Evolutionary conservation across 1,140 invertebrate species (phyloP), one percentile per base, ranked within the genome.

Genomic region (Eueides isabella): DNA sequence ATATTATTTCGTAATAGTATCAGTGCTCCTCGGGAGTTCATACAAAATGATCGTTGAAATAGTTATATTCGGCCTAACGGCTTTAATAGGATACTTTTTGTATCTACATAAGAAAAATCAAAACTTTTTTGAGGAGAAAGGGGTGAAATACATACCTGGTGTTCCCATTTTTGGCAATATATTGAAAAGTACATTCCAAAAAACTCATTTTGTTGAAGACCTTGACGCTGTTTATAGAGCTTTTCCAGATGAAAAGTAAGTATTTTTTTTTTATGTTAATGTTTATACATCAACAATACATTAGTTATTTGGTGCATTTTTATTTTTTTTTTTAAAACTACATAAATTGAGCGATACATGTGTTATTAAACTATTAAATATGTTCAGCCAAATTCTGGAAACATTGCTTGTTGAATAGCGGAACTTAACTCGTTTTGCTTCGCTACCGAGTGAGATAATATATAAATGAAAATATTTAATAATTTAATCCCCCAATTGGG

Each of bases 171-270:
- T 92, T 64, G 88, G 90, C 1, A 92, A 92, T 55, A 66, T 76
- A 1, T 70, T 83, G 0, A 77, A 74, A 2, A 83, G 81, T 68
- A 83, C 78, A 0, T 72, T 89, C 12, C 11, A 68, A 26, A 82
- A 65, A 30, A 74, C 38, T 19, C 90, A 92, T 65, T 12, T 84
- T 11, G 1, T 85, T 38, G 83, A 88, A 6, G 90, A 90, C 26
- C 41, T 90, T 0, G 80, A 84, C 41, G 79, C 64, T 2, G 75
- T 85, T 12, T 90, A 92, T 31, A 83, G 74, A 29, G 80, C 83
- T 1, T 92, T 86, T 62, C 90, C 90, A 1, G 77, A 85, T 76
- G 88, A 90, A 72, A 87, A 67, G 89, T 89, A 74, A 83, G 86
- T 78, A 3, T 70, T 55, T 11, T 38, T 14, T 38, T n/a, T n/a